phyloP scores from a whole-genome alignment of 2,797 vertebrate genomes.

The Huso huso region DNA sequence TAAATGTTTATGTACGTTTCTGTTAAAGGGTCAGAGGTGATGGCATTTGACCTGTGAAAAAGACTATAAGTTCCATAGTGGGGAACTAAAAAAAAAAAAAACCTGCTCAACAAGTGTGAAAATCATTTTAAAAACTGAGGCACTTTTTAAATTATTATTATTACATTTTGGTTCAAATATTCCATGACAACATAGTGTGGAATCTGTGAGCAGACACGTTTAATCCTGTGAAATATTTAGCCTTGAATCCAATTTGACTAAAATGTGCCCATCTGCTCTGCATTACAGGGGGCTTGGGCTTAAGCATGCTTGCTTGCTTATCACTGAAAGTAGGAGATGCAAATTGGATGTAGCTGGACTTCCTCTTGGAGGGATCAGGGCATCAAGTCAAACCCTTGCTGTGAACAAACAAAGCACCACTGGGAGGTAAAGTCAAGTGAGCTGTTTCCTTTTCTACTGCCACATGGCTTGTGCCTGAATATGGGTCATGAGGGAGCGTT shows the following conservation, averaged over 20 bases:
- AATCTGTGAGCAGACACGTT: too few relatives aligned
- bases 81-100: too few relatives aligned
- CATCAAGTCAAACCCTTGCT: conserved; percentile 71
- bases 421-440: conserved; percentile 57
- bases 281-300: conserved; percentile 55
- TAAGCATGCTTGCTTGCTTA: conserved; percentile 48
- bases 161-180: too few relatives aligned
- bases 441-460: conserved; percentile 69
- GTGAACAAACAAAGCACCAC: conserved; percentile 73
- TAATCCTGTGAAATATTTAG: conserved; percentile 8
- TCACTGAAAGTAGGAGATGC: conserved; percentile 59
- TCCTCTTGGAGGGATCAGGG: conserved; percentile 61
- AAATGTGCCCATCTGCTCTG: conserved; percentile 75
- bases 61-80: too few relatives aligned
- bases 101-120: too few relatives aligned
- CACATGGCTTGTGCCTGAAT: conserved; percentile 74
- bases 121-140: too few relatives aligned
- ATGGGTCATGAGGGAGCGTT: conserved; percentile 73
- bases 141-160: too few relatives aligned
- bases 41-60: too few relatives aligned
- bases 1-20: too few relatives aligned
- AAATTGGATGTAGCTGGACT: conserved; percentile 69
- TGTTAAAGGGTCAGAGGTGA: too few relatives aligned
- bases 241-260: conserved; percentile 64
- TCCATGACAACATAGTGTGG: too few relatives aligned